Evolutionary conservation across 2,113 vertebrate species (phyloP), one percentile per base, ranked within the genome.

Genomic region (Aspiorhynchus laticeps): DNA sequence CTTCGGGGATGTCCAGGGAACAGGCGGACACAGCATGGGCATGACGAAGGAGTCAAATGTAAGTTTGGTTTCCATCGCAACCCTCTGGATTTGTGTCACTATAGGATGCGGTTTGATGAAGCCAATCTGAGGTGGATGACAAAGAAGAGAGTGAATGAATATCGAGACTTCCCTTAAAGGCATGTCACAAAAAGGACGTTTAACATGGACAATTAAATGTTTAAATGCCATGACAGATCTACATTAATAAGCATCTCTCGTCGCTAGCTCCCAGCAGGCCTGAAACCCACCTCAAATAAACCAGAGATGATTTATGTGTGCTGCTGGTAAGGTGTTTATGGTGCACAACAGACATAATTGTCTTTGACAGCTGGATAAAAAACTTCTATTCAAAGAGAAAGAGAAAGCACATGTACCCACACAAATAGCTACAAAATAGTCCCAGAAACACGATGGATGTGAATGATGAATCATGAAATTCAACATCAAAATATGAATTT

Each of bases 61-160:
- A 91, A 99, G 91, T 0, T n/a, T 92, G 88, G 95, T 95, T 90
- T 97, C 96, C 0, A 91, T 91, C 0, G 97, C 97, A 0, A 94
- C 94, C 0, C 90, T 93, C 83, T 96, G 67, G 0, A 99, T 91
- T 89, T 97, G 95, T 1, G 81, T 93, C 86, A 97, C 94, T 90
- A 97, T 92, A 0, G 97, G 98, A 89, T 99, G 98, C 0, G 97
- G 97, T 88, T 97, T 98, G 87, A 99, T 94, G 87, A 98, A 95
- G 69, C 98, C 98, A 0, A 99, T 87, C 98, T 99, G 89, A 43
- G 4, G 17, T 10, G 63, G 31, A 19, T 76, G 33, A 1, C 33
- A 31, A 24, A 14, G 17, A 87, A 38, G 17, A 87, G 26, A 17
- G 65, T 7, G 41, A 84, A 51, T 21, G 4, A 24, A 31, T 26